phyloP scores from a whole-genome alignment of 1,140 invertebrate species.

The Wasmannia auropunctata region DNA sequence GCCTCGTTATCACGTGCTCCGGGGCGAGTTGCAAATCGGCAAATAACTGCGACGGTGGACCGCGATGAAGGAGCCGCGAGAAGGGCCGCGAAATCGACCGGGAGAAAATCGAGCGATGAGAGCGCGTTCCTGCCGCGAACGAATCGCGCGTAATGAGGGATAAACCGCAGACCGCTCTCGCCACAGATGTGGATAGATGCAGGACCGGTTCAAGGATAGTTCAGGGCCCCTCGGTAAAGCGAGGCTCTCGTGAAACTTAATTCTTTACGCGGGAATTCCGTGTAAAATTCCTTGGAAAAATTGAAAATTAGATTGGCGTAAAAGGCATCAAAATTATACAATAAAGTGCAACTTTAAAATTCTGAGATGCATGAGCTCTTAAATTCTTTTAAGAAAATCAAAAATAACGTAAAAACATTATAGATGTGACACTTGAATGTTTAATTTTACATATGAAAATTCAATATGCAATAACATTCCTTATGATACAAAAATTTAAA shows the following conservation, averaged over 20 bases:
- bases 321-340: neutral
- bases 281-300: neutral
- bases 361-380: neutral
- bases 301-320: neutral
- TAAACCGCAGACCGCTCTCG: slow-evolving; percentile 71
- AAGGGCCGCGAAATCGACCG: slow-evolving; percentile 49
- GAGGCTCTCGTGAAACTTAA: neutral
- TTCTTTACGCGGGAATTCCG: neutral
- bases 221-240: slow-evolving; percentile 15
- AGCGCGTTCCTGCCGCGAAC: slow-evolving; percentile 66
- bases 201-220: slow-evolving; percentile 66
- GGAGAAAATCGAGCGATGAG: slow-evolving; percentile 69
- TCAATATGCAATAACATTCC: neutral
- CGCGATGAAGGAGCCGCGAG: slow-evolving; percentile 53
- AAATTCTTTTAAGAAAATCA: neutral
- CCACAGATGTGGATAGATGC: slow-evolving; percentile 66
- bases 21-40: slow-evolving; percentile 71
- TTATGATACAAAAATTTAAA: neutral
- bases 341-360: neutral
- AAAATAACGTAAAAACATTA: neutral
- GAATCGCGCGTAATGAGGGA: slow-evolving; percentile 75
- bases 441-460: neutral
- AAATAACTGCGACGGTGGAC: slow-evolving; percentile 67
- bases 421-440: neutral
- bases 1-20: slow-evolving; percentile 70